Conservation (phyloP, 2,888 invertebrate genomes). For the Tortrix viridana region DNA sequence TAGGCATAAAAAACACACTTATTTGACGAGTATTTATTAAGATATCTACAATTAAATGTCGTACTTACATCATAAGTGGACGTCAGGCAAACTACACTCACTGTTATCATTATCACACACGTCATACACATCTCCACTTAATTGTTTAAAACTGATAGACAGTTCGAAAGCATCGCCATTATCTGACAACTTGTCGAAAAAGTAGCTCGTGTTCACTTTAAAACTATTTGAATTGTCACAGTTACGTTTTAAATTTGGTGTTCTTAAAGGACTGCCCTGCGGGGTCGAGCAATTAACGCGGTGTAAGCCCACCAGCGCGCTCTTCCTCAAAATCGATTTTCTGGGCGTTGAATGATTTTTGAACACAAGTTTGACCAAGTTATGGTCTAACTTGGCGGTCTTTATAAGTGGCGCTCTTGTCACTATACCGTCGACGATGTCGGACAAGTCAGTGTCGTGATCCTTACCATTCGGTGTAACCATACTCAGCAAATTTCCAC, state of each 20-base stretch:
- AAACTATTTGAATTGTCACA: slow-evolving; percentile 50
- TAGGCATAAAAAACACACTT: neutral
- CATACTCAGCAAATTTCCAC: slow-evolving; percentile 55
- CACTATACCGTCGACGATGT: slow-evolving; percentile 71
- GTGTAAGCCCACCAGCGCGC: slow-evolving; percentile 51
- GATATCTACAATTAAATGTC: neutral
- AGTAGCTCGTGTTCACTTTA: slow-evolving; percentile 76
- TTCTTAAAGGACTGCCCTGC: slow-evolving; percentile 59
- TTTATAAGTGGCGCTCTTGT: slow-evolving; percentile 56
- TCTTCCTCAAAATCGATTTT: slow-evolving; percentile 53
- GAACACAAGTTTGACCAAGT: slow-evolving; percentile 68
- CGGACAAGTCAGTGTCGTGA: slow-evolving; percentile 64
- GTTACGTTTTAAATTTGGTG: slow-evolving; percentile 45
- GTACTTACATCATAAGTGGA: slow-evolving; percentile 50
- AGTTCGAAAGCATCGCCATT: slow-evolving; percentile 86
- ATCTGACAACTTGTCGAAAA: slow-evolving; percentile 77
- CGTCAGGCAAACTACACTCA: slow-evolving; percentile 68
- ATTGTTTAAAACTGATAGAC: slow-evolving; percentile 75
- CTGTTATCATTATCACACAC: slow-evolving; percentile 49
- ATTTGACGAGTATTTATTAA: neutral
- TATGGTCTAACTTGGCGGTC: slow-evolving; percentile 65
- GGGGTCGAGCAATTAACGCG: slow-evolving; percentile 72
- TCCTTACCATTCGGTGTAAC: slow-evolving; percentile 54
- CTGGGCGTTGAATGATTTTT: slow-evolving; percentile 59
- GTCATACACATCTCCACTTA: slow-evolving; percentile 47